Evolutionary conservation across 2,797 vertebrate genomes (phyloP).

Genomic region (Pitangus sulphuratus): DNA sequence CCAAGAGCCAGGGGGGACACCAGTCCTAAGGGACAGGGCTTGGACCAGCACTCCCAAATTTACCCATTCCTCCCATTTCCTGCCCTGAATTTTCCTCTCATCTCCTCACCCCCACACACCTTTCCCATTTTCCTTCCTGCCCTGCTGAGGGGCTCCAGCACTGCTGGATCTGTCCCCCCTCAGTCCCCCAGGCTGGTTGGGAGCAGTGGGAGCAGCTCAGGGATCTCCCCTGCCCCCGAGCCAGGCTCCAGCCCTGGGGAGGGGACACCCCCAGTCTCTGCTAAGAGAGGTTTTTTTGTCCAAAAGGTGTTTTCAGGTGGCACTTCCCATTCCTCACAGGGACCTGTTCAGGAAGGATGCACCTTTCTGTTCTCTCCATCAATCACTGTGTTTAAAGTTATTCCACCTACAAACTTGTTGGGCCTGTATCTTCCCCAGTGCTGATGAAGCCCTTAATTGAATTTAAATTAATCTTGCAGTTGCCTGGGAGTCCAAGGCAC

Average conservation of each 20-base stretch:
- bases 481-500: background rate
- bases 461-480: background rate
- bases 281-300: background rate
- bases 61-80: rapidly evolving
- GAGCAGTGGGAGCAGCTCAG: background rate
- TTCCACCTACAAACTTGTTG: background rate
- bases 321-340: background rate
- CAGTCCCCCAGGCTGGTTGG: background rate
- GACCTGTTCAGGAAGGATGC: background rate
- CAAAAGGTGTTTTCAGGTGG: background rate
- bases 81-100: background rate
- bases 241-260: background rate
- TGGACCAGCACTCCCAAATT: too few relatives aligned
- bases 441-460: background rate
- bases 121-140: background rate
- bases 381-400: background rate
- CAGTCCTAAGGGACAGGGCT: rapidly evolving
- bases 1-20: background rate
- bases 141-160: background rate
- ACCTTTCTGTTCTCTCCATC: background rate
- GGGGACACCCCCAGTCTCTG: background rate
- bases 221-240: rapidly evolving
- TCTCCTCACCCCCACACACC: too few relatives aligned
- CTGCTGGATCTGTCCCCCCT: rapidly evolving
- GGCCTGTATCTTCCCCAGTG: background rate